Conservation (phyloP, 2,797 vertebrate species). For the Gymnopithys bicolor region DNA sequence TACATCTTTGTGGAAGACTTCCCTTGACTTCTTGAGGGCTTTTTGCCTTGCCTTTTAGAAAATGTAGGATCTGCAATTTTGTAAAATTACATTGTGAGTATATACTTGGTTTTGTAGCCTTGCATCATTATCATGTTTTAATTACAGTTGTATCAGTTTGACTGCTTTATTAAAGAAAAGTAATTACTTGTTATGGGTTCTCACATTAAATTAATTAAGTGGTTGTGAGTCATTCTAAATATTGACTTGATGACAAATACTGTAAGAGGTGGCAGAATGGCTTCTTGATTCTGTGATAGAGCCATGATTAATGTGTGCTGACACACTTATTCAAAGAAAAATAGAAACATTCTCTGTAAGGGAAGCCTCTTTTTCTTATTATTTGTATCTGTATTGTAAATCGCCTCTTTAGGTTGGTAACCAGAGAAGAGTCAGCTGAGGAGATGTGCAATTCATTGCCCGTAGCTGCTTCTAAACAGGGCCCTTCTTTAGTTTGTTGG, state of each 20-base stretch:
- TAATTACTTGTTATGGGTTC: not conserved
- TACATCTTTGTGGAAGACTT: not conserved
- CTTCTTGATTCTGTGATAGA: not conserved
- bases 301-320: not conserved
- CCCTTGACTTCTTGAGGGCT: not conserved
- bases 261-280: not conserved
- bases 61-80: not conserved
- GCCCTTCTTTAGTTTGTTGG: not conserved
- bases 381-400: not conserved
- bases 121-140: not conserved
- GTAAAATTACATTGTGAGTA: not conserved
- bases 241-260: not conserved
- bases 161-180: not conserved
- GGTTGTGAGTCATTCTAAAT: not conserved
- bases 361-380: not conserved
- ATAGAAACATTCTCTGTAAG: not conserved
- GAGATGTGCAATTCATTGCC: not conserved
- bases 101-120: not conserved
- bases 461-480: not conserved
- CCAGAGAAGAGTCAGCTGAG: not conserved
- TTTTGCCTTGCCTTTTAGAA: not conserved
- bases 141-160: not conserved
- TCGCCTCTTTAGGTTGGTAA: not conserved
- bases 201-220: not conserved
- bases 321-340: not conserved